These are phyloP conservation scores for Drosophila simulans DNA, from an alignment of 1,140 invertebrate species.

Conservation along the genomic window DNA sequence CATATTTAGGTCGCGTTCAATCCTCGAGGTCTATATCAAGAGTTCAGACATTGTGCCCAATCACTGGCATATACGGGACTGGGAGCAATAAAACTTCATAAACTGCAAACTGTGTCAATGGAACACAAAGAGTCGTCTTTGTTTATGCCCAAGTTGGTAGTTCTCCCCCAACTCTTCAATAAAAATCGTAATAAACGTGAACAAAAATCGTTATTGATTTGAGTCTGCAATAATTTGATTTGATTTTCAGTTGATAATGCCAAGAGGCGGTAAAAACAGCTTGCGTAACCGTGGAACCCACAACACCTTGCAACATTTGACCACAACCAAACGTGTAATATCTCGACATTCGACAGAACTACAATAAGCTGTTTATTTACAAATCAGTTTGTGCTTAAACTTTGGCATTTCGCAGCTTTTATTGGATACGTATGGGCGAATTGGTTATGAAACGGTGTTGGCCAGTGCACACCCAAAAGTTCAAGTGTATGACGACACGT, in stretches of 20 bases:
- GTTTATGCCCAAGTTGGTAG: conserved; percentile 19
- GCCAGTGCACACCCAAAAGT: conserved; percentile 62
- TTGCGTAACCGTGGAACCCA: conserved; percentile 30
- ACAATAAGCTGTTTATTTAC: conserved; percentile 28
- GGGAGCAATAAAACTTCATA: conserved; percentile 47
- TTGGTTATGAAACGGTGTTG: conserved; percentile 64
- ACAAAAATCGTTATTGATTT: conserved; percentile 61
- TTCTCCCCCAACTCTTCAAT: conserved; percentile 37
- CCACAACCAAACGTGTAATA: conserved; percentile 35
- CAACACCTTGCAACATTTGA: conserved; percentile 28
- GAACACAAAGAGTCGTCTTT: conserved; percentile 44
- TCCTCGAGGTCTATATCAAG: conserved; percentile 8
- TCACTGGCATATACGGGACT: conserved; percentile 12
- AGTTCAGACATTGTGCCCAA: conserved; percentile 41
- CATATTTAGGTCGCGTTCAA: conserved; percentile 45
- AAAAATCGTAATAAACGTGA: conserved; percentile 51
- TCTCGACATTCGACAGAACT: conserved; percentile 20
- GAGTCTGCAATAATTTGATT: conserved; percentile 59
- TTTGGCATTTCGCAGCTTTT: conserved; percentile 60
- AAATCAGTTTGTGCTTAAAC: conserved; percentile 69
- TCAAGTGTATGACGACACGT: conserved; percentile 53
- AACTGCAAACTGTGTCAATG: conserved; percentile 59
- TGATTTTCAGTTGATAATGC: conserved; percentile 65
- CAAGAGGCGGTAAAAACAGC: conserved; percentile 21
- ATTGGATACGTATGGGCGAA: conserved; percentile 21